These are phyloP conservation scores for Deroptyus accipitrinus DNA, from an alignment of 2,113 vertebrate genomes.

Conservation along the genomic window DNA sequence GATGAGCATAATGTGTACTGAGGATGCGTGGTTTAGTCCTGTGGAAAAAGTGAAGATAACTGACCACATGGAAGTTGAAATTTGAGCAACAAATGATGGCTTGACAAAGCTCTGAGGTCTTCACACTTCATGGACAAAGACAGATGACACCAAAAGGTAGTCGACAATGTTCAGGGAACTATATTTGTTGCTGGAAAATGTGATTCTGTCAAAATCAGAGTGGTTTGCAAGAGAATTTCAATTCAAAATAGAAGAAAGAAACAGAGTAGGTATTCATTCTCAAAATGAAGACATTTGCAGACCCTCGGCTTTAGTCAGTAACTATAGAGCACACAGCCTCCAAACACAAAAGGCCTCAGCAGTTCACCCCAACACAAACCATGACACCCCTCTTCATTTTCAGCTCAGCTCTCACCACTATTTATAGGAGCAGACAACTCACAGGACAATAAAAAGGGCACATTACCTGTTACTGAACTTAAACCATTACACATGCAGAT, in stretches of 20 bases:
- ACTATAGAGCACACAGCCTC: neutral
- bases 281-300: neutral
- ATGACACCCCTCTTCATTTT: fast-evolving
- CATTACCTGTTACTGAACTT: neutral
- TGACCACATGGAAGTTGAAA: neutral
- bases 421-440: neutral
- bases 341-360: neutral
- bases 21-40: too few relatives aligned
- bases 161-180: fast-evolving
- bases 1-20: neutral
- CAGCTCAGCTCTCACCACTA: neutral
- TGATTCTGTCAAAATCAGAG: neutral
- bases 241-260: neutral
- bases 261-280: neutral
- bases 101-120: neutral
- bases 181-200: neutral
- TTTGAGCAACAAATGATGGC: neutral
- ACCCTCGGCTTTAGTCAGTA: neutral
- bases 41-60: neutral
- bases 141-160: neutral
- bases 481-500: fast-evolving
- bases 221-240: neutral
- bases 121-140: neutral
- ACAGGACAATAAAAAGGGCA: neutral
- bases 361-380: neutral